Evolutionary conservation across 2,888 invertebrate species (phyloP).

Genomic region (Hypena proboscidalis): DNA sequence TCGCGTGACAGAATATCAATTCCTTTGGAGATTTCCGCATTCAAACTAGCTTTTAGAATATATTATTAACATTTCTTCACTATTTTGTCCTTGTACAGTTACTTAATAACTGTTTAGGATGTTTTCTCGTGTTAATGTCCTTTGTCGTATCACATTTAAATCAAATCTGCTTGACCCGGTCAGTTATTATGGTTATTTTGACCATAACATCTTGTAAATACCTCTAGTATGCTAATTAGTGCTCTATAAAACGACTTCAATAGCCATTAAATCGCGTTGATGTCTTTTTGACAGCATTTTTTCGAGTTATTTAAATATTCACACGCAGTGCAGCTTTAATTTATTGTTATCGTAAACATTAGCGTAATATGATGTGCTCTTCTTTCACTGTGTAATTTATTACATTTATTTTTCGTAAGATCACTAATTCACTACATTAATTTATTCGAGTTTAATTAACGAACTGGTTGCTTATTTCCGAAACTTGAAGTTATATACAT

Average conservation of each 20-base stretch:
- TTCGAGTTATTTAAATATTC: slow-evolving; percentile 1
- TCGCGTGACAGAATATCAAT: slow-evolving; percentile 44
- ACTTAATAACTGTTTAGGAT: slow-evolving; percentile 53
- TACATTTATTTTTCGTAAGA: too few relatives aligned
- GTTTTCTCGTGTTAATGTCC: slow-evolving; percentile 34
- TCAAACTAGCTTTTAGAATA: slow-evolving; percentile 40
- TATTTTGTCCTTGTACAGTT: slow-evolving; percentile 47
- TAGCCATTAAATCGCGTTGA: slow-evolving; percentile 8
- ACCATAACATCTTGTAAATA: slow-evolving; percentile 15
- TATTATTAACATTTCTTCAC: slow-evolving; percentile 46
- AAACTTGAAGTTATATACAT: too few relatives aligned
- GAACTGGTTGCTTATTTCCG: too few relatives aligned
- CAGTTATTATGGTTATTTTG: slow-evolving; percentile 30
- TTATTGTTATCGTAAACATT: background rate
- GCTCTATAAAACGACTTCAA: slow-evolving; percentile 17
- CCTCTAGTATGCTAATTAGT: slow-evolving; percentile 29
- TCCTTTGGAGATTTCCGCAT: slow-evolving; percentile 39
- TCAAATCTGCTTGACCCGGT: slow-evolving; percentile 19
- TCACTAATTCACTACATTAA: too few relatives aligned
- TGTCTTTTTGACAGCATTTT: slow-evolving; percentile 5
- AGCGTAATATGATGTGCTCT: background rate
- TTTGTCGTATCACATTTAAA: slow-evolving; percentile 41
- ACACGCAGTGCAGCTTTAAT: background rate
- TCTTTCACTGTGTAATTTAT: too few relatives aligned
- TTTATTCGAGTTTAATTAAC: too few relatives aligned